These are phyloP conservation scores for Drosophila cardini DNA, from an alignment of 1,140 invertebrate genomes.

Conservation along the genomic window DNA sequence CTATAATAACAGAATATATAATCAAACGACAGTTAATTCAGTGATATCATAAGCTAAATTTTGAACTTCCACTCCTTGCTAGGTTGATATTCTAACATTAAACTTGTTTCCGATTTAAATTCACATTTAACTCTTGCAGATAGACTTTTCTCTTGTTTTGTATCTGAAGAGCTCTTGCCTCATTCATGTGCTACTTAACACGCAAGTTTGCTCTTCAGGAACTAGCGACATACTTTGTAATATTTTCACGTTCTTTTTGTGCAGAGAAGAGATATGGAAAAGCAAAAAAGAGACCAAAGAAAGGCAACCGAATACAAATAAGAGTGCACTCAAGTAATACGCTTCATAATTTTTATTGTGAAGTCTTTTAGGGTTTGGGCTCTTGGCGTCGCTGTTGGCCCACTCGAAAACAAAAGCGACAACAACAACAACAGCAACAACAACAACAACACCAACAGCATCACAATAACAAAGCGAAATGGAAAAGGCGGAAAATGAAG, in stretches of 20 bases:
- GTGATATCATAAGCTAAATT: neutral
- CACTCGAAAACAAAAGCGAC: conserved; percentile 55
- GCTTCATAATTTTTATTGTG: conserved; percentile 66
- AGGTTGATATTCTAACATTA: neutral
- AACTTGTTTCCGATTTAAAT: neutral
- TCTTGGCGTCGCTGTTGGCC: conserved; percentile 41
- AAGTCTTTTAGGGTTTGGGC: conserved; percentile 47
- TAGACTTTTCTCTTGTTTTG: neutral
- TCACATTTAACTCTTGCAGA: too few species aligned
- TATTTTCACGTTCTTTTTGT: conserved; percentile 28
- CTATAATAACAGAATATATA: neutral
- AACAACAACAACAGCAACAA: conserved; percentile 10
- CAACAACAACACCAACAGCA: conserved; percentile 13
- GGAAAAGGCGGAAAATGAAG: conserved; percentile 51
- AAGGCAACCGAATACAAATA: conserved; percentile 52
- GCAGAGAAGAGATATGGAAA: conserved; percentile 26
- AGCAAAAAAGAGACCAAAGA: conserved; percentile 46
- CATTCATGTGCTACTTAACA: conserved; percentile 55
- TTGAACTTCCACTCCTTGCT: neutral
- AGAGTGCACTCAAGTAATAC: conserved; percentile 62
- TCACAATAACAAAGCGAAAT: conserved; percentile 15
- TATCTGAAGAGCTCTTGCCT: conserved; percentile 33
- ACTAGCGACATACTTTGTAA: conserved; percentile 51
- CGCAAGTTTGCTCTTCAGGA: conserved; percentile 55
- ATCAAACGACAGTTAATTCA: neutral